phyloP scores from a whole-genome alignment of 2,113 vertebrate species.

The Nipponia nippon region DNA sequence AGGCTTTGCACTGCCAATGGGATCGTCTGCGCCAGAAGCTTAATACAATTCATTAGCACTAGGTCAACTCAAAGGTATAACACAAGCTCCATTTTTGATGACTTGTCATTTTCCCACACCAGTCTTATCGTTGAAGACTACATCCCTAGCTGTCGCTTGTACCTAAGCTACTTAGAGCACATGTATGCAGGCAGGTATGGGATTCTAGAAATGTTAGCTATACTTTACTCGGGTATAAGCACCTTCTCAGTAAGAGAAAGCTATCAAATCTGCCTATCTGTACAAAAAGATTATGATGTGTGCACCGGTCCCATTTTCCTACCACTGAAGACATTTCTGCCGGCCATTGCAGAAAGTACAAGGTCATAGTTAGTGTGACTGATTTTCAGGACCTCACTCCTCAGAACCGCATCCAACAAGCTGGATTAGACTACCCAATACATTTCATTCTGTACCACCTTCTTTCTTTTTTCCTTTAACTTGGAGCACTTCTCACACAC shows the following conservation, averaged over 20 bases:
- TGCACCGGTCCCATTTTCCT: background rate
- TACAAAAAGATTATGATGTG: background rate
- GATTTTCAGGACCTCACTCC: background rate
- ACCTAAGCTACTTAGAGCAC: background rate
- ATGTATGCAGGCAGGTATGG: fast-evolving
- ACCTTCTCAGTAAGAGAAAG: background rate
- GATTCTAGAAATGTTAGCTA: background rate
- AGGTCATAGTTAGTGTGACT: background rate
- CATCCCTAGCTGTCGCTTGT: background rate
- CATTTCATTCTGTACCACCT: background rate
- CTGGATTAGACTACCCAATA: background rate
- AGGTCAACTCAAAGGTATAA: background rate
- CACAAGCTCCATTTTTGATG: background rate
- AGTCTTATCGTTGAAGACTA: too few species aligned
- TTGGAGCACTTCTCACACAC: background rate
- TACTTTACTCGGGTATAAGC: background rate
- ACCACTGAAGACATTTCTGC: background rate
- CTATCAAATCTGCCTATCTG: background rate
- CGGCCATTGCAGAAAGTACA: background rate
- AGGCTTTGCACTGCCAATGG: background rate
- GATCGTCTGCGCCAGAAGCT: background rate
- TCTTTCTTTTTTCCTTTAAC: background rate
- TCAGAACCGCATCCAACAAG: background rate
- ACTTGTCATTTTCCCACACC: background rate
- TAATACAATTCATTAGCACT: background rate